These are phyloP conservation scores for Halcyon smyrnensis DNA, from an alignment of 2,797 vertebrate genomes.

Conservation along the genomic window DNA sequence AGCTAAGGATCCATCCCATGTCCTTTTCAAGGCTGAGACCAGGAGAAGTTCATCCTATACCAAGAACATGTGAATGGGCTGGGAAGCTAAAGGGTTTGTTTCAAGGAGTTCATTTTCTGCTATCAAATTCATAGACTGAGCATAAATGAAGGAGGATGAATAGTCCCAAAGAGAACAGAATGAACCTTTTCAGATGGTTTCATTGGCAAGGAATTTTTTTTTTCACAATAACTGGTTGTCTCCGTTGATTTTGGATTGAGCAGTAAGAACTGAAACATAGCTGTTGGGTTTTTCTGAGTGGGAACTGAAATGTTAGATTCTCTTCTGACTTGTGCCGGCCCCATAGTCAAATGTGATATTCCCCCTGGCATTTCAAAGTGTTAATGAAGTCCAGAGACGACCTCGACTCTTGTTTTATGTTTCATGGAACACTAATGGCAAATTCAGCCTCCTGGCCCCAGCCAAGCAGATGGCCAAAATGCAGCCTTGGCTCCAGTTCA, in stretches of 20 bases:
- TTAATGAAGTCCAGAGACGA: conserved; percentile 46
- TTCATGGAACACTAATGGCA: conserved; percentile 51
- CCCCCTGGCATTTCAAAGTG: conserved; percentile 47
- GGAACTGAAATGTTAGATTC: conserved; percentile 52
- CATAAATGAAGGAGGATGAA: neutral
- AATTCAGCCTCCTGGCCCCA: conserved; percentile 14
- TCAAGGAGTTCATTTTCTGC: neutral
- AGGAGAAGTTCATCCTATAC: neutral
- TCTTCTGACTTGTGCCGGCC: conserved; percentile 31
- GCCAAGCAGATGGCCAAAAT: conserved; percentile 46
- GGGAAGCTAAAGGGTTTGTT: neutral
- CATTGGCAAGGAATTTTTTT: neutral
- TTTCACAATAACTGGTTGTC: neutral
- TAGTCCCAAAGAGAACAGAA: conserved; percentile 18
- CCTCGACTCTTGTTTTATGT: conserved; percentile 3
- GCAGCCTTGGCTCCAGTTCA: conserved; percentile 25
- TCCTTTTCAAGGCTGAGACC: neutral
- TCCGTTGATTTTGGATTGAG: conserved; percentile 46
- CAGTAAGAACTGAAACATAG: conserved; percentile 19
- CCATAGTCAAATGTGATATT: conserved; percentile 28
- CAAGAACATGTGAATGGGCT: neutral
- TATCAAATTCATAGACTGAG: neutral
- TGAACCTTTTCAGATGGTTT: conserved; percentile 26
- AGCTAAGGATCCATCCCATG: neutral
- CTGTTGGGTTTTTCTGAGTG: neutral